phyloP scores from a whole-genome alignment of 2,113 vertebrate genomes.

The Anoura caudifer region DNA sequence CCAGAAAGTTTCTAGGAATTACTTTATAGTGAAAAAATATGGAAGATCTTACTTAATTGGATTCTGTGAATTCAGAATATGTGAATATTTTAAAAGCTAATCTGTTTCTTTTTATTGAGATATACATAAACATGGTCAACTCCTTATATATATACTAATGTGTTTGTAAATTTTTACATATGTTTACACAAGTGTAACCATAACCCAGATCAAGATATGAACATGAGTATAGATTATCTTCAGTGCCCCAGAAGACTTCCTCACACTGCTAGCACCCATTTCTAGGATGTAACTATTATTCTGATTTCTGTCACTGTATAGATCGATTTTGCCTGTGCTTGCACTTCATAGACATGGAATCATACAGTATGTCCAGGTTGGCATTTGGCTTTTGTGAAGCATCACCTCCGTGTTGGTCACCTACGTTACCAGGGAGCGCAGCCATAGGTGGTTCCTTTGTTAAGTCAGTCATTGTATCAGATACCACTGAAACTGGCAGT shows the following conservation, averaged over 20 bases:
- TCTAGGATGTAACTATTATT: neutral
- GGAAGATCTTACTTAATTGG: neutral
- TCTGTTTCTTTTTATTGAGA: neutral
- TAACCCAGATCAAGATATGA: neutral
- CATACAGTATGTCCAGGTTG: no score
- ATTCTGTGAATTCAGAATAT: neutral
- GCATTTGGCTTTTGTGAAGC: neutral
- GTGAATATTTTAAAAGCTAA: neutral
- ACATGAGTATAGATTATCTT: neutral
- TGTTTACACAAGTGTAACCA: neutral
- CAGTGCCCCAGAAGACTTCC: neutral
- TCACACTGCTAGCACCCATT: neutral
- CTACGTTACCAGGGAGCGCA: accelerated
- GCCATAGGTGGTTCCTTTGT: neutral
- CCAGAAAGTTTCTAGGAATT: neutral
- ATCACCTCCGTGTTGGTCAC: neutral
- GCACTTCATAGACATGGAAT: neutral
- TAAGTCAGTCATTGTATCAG: neutral
- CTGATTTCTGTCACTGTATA: neutral
- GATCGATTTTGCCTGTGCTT: neutral
- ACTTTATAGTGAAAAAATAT: neutral
- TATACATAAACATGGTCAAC: neutral
- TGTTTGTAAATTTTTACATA: neutral
- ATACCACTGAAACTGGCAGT: neutral
- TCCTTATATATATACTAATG: neutral